Conservation (phyloP, 1,140 invertebrate genomes). For the Temnothorax longispinosus region DNA sequence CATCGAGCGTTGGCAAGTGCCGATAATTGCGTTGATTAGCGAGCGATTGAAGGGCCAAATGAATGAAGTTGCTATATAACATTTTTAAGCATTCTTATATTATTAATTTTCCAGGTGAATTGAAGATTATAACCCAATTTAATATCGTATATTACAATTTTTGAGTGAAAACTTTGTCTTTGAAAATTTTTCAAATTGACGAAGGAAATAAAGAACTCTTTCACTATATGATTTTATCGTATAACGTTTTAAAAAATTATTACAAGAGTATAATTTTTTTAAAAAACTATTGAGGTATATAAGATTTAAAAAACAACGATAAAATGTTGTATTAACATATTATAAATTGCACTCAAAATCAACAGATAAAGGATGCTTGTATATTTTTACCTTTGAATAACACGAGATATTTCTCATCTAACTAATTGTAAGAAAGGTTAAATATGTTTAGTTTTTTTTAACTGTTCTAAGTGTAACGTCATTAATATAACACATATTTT, state of each 20-base stretch:
- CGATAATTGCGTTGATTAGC: constrained; percentile 48
- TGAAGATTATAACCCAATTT: background rate
- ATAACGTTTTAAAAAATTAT: background rate
- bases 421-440: background rate
- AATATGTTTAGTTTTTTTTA: background rate
- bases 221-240: background rate
- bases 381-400: background rate
- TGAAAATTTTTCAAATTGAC: background rate
- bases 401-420: background rate
- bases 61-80: constrained; percentile 13
- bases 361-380: background rate
- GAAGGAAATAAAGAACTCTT: background rate
- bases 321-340: background rate
- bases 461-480: background rate
- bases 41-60: constrained; percentile 16
- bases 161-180: background rate
- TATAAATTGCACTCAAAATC: background rate
- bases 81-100: background rate
- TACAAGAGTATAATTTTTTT: background rate
- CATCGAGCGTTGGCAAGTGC: constrained; percentile 55
- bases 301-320: background rate
- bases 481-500: background rate
- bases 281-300: background rate
- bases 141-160: background rate
- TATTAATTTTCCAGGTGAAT: background rate